Conservation (phyloP, 2,888 invertebrate species). For the Autographa pulchrina region DNA sequence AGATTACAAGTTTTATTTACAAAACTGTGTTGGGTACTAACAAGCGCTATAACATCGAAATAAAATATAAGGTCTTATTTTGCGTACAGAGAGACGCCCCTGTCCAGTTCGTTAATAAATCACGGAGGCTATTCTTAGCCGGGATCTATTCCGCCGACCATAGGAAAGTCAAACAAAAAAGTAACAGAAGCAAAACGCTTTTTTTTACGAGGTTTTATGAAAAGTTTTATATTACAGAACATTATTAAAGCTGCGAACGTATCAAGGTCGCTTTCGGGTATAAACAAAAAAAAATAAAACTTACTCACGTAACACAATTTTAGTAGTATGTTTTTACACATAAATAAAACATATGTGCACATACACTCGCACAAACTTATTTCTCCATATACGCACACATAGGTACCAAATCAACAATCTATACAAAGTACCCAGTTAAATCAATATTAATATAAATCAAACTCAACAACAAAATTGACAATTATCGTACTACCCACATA, state of each 20-base stretch:
- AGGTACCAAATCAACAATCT: too few species aligned
- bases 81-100: not conserved
- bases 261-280: constrained; percentile 24
- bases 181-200: not conserved
- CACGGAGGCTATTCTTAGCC: not conserved
- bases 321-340: constrained; percentile 12
- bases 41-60: not conserved
- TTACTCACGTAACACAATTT: constrained; percentile 29
- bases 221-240: constrained; percentile 32
- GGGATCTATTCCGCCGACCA: not conserved
- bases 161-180: constrained; percentile 6
- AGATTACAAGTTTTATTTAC: not conserved
- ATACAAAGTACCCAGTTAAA: too few species aligned
- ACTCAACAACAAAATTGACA: not conserved
- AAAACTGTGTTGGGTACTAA: not conserved
- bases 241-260: constrained; percentile 25
- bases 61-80: not conserved
- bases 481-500: constrained; percentile 20
- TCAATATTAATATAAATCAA: too few species aligned
- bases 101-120: not conserved
- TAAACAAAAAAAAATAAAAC: constrained; percentile 25
- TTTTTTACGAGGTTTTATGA: constrained; percentile 1
- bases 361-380: too few species aligned
- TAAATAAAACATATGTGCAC: too few species aligned
- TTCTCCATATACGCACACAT: too few species aligned